phyloP scores from a whole-genome alignment of 2,113 vertebrate species.

The Dasyornis broadbenti region DNA sequence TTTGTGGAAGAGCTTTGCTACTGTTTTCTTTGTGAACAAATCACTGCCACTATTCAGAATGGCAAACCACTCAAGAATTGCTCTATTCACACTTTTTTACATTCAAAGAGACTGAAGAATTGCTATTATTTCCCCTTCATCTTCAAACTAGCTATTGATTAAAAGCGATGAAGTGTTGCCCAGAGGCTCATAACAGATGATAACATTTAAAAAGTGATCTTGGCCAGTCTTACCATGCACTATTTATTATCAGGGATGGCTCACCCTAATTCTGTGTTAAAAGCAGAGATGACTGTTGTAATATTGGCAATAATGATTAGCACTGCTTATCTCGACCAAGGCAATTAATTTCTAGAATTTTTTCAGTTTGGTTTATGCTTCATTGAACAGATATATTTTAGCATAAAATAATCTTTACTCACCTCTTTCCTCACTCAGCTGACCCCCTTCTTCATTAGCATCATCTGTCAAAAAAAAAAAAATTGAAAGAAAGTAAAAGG shows the following conservation, averaged over 20 bases:
- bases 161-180: background rate
- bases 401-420: constrained; percentile 27
- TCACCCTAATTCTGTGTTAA: background rate
- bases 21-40: background rate
- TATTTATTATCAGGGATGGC: background rate
- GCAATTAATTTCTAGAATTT: background rate
- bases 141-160: background rate
- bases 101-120: background rate
- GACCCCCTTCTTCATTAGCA: constrained; percentile 56
- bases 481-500: background rate
- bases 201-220: background rate
- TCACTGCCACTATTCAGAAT: background rate
- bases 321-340: background rate
- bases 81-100: background rate
- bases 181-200: background rate
- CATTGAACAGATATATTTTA: background rate
- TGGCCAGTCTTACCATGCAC: background rate
- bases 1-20: background rate
- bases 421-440: constrained; percentile 68
- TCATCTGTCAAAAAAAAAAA: constrained; percentile 46
- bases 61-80: background rate
- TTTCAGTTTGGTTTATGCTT: background rate
- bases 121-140: background rate
- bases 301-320: background rate
- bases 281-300: background rate